phyloP scores from a whole-genome alignment of 2,888 invertebrate species.

The Cyaniris semiargus region DNA sequence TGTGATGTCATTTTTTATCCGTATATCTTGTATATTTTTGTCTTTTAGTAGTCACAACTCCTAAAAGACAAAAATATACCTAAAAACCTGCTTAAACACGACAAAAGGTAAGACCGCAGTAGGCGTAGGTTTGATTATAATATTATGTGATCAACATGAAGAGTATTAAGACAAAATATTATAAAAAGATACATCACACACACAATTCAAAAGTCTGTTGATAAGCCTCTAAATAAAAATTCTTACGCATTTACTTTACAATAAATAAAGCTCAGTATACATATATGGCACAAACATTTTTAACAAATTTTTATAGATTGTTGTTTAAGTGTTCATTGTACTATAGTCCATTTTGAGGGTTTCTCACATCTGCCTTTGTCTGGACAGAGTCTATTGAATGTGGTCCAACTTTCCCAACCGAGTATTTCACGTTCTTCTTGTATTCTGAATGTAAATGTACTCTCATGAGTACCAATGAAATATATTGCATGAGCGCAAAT shows the following conservation, averaged over 20 bases:
- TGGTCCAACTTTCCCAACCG: constrained; percentile 88
- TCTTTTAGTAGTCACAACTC: too few relatives aligned
- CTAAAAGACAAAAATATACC: too few relatives aligned
- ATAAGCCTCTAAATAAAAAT: neutral
- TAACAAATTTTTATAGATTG: neutral
- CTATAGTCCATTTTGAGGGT: constrained; percentile 89
- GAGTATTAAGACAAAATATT: too few relatives aligned
- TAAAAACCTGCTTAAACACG: too few relatives aligned
- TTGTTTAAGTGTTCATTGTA: constrained; percentile 60
- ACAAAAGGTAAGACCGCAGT: too few relatives aligned
- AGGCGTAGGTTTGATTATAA: too few relatives aligned
- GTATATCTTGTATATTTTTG: neutral
- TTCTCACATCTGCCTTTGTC: constrained; percentile 83
- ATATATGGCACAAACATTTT: neutral
- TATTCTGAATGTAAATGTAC: constrained; percentile 97
- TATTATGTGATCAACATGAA: too few relatives aligned
- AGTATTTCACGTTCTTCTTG: constrained; percentile 98
- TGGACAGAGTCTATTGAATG: constrained; percentile 93
- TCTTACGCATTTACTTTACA: neutral
- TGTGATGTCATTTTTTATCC: constrained; percentile 24
- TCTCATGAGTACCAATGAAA: constrained; percentile 96
- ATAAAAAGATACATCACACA: neutral
- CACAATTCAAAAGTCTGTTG: neutral
- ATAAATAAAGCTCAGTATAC: neutral
- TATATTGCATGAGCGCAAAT: constrained; percentile 93